phyloP scores from a whole-genome alignment of 2,113 vertebrate species.

The Gambusia holbrooki region DNA sequence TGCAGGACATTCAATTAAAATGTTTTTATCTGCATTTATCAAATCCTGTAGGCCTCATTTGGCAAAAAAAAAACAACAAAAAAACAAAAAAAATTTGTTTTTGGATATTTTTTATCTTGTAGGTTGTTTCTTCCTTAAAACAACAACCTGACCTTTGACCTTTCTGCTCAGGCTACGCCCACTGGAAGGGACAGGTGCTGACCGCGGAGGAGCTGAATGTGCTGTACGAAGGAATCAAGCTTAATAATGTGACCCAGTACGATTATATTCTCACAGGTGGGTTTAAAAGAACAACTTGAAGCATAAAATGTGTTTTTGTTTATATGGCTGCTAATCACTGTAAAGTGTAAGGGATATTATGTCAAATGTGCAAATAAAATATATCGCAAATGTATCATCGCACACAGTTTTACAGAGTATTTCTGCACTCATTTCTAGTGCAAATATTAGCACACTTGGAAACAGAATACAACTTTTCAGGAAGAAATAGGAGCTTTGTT shows the following conservation, averaged over 20 bases:
- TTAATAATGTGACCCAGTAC: constrained; percentile 90
- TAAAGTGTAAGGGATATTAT: no score
- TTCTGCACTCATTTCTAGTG: no score
- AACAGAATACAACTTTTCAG: no score
- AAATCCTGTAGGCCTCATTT: not conserved
- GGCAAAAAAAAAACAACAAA: no score
- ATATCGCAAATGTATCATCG: no score
- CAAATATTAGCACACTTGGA: no score
- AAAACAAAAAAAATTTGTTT: not conserved
- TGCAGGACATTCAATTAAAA: not conserved
- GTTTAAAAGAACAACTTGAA: not conserved
- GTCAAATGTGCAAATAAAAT: no score
- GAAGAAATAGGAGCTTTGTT: no score
- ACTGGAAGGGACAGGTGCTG: constrained; percentile 97
- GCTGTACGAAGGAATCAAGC: constrained; percentile 91
- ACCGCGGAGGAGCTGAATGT: constrained; percentile 90
- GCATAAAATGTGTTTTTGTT: not conserved
- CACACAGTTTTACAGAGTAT: no score
- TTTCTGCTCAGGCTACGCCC: constrained; percentile 84
- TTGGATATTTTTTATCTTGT: no score
- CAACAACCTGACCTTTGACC: not conserved
- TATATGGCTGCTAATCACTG: no score
- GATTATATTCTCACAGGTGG: constrained; percentile 97
- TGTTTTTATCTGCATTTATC: not conserved
- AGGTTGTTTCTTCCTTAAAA: not conserved